These are phyloP conservation scores for Philopedon plagiatum DNA, from an alignment of 2,888 invertebrate species.

Conservation along the genomic window DNA sequence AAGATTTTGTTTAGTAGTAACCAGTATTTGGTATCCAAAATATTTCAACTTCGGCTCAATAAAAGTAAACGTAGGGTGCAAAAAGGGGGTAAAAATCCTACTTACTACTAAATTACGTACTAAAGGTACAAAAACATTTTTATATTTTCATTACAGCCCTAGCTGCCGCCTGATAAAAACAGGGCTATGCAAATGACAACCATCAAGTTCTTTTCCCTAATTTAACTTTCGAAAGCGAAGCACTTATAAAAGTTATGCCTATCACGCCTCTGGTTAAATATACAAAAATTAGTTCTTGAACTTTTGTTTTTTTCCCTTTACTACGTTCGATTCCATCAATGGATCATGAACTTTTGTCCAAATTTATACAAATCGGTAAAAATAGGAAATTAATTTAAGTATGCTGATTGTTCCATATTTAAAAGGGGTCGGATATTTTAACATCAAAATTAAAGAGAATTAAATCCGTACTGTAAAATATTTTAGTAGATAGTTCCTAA, in stretches of 20 bases:
- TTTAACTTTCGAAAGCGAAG: constrained; percentile 18
- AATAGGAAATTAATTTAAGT: too few species aligned
- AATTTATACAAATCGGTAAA: constrained; percentile 19
- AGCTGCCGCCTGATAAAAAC: constrained; percentile 11
- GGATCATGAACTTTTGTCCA: constrained; percentile 28
- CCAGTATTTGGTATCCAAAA: too few species aligned
- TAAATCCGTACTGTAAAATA: too few species aligned
- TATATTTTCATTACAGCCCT: constrained; percentile 12
- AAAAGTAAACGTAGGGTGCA: too few species aligned
- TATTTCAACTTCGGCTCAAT: too few species aligned
- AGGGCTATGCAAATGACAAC: not conserved
- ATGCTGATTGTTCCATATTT: too few species aligned
- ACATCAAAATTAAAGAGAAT: too few species aligned
- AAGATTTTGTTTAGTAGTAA: too few species aligned
- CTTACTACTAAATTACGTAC: too few species aligned
- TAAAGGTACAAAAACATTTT: constrained; percentile 8
- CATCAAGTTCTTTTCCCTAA: constrained; percentile 15
- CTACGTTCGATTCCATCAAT: constrained; percentile 32
- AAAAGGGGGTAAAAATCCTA: too few species aligned
- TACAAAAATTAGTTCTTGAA: constrained; percentile 38
- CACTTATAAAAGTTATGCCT: constrained; percentile 35
- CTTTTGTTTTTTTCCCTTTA: constrained; percentile 29
- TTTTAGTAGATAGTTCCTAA: too few species aligned
- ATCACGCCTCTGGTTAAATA: constrained; percentile 34
- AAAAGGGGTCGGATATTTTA: too few species aligned